Evolutionary conservation across 2,888 invertebrate species (phyloP).

Genomic region (Pecten maximus): DNA sequence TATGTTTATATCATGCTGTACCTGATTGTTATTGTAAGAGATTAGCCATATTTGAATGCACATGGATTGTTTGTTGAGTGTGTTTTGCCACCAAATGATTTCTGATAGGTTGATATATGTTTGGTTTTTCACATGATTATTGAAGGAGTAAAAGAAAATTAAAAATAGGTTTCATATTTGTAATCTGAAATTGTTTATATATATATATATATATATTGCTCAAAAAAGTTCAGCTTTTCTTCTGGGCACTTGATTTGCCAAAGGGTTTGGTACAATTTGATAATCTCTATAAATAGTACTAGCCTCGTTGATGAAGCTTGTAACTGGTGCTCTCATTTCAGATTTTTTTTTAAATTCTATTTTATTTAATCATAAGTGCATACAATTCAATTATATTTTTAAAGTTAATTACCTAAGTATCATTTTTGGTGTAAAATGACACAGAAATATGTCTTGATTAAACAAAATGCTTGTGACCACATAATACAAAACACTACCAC

Average conservation of each 20-base stretch:
- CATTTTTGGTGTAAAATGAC: not conserved
- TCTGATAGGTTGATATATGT: not conserved
- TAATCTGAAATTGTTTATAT: not conserved
- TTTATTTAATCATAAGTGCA: no score
- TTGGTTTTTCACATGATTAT: not conserved
- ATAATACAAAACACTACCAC: not conserved
- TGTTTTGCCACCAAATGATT: not conserved
- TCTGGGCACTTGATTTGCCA: not conserved
- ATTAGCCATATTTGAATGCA: slow-evolving; percentile 13
- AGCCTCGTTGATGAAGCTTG: not conserved
- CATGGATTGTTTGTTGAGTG: slow-evolving; percentile 2
- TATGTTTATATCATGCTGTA: not conserved
- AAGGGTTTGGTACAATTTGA: not conserved
- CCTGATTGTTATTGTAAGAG: not conserved
- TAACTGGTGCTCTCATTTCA: not conserved
- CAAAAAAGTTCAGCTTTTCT: not conserved
- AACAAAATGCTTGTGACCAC: not conserved
- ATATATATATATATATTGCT: not conserved
- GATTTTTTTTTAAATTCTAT: not conserved
- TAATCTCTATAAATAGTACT: not conserved
- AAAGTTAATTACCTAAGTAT: not conserved
- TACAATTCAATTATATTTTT: not conserved
- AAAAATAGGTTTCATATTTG: not conserved
- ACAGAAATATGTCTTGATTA: not conserved
- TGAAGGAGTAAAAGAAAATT: not conserved